phyloP scores from a whole-genome alignment of 2,113 vertebrate species.

The Ammodytes dubius region DNA sequence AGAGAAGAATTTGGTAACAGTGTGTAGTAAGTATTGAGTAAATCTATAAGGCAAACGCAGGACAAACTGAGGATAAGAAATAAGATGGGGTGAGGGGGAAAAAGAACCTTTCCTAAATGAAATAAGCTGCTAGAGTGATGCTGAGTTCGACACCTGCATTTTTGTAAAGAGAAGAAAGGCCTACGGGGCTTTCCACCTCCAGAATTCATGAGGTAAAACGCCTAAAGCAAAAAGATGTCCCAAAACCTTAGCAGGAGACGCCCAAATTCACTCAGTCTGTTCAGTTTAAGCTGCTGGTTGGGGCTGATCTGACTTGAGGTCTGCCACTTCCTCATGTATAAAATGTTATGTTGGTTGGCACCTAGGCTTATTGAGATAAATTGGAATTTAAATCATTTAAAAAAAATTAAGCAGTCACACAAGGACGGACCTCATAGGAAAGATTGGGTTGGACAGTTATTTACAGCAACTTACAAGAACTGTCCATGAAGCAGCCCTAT shows the following conservation, averaged over 20 bases:
- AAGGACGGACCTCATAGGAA: not conserved
- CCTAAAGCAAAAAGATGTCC: constrained; percentile 74
- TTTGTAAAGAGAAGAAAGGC: constrained; percentile 59
- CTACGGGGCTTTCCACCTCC: constrained; percentile 73
- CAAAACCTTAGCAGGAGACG: constrained; percentile 51
- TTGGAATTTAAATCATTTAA: not conserved
- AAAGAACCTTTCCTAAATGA: constrained; percentile 8
- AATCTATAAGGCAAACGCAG: not conserved
- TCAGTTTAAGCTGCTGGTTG: constrained; percentile 17
- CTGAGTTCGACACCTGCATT: constrained; percentile 24
- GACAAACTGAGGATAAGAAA: not conserved
- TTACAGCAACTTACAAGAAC: not conserved
- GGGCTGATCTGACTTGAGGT: constrained; percentile 13
- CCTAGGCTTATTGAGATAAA: not conserved
- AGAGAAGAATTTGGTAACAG: not conserved
- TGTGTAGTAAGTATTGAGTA: not conserved
- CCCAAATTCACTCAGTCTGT: constrained; percentile 35
- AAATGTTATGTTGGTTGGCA: not conserved
- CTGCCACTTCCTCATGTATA: constrained; percentile 6
- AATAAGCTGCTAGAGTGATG: constrained; percentile 33
- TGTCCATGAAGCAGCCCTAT: constrained; percentile 4
- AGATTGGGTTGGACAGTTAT: no score
- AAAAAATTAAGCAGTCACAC: not conserved
- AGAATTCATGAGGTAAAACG: constrained; percentile 75
- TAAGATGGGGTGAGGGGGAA: not conserved